Evolutionary conservation across 2,113 vertebrate genomes (phyloP).

Genomic region (Aspidoscelis tigris): DNA sequence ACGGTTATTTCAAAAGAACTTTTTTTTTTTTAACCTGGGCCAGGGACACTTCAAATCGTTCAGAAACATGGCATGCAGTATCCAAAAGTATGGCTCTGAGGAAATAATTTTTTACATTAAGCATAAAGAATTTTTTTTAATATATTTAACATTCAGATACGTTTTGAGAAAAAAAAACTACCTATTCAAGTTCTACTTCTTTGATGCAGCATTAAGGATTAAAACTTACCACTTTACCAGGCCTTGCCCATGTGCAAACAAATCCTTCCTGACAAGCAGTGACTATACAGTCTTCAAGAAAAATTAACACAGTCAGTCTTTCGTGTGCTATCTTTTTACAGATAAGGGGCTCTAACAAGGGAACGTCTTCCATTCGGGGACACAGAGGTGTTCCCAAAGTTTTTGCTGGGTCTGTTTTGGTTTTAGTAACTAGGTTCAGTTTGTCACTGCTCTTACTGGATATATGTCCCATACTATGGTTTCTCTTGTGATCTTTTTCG

Average conservation of each 20-base stretch:
- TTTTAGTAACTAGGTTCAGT: constrained; percentile 91
- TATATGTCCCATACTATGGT: constrained; percentile 99
- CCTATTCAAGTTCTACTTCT: constrained; percentile 77
- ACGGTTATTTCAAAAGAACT: constrained; percentile 72
- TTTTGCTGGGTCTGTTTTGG: constrained; percentile 91
- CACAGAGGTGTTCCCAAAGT: constrained; percentile 94
- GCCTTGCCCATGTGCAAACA: constrained; percentile 99
- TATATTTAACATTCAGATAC: constrained; percentile 80
- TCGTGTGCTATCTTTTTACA: constrained; percentile 99
- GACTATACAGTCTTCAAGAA: constrained; percentile 99
- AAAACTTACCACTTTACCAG: constrained; percentile 99
- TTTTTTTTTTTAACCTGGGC: constrained; percentile 66
- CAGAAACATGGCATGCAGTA: constrained; percentile 87
- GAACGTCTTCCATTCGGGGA: constrained; percentile 97
- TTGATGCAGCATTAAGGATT: constrained; percentile 85
- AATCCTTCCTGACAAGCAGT: constrained; percentile 99
- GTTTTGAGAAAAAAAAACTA: constrained; percentile 73
- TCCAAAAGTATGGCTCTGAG: constrained; percentile 87
- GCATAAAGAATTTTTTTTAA: constrained; percentile 76
- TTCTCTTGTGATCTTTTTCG: constrained; percentile 99
- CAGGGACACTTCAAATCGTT: constrained; percentile 82
- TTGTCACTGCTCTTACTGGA: constrained; percentile 99
- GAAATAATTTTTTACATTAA: constrained; percentile 80
- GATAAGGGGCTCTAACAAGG: constrained; percentile 96
- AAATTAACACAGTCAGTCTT: constrained; percentile 98